A percentile compares a stretch with the other conserved stretches of the same genome.
These are phyloP conservation scores for Tenthredo notha DNA, from an alignment of 2,888 invertebrate species.

Conservation along the genomic window DNA sequence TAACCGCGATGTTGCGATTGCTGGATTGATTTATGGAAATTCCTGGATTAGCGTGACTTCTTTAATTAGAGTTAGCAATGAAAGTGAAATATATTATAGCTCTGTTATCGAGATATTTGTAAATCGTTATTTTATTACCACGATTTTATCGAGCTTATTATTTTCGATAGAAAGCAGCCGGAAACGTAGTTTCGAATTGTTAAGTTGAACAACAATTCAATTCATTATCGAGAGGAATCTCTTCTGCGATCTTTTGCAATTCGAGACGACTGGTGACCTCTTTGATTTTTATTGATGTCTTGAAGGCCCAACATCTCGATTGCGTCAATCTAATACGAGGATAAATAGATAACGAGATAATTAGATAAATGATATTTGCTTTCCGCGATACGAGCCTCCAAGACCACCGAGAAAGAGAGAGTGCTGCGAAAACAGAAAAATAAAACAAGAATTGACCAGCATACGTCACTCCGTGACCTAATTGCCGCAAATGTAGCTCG, in stretches of 20 bases:
- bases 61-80: not conserved
- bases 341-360: constrained; percentile 27
- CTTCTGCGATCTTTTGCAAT: not conserved
- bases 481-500: constrained; percentile 3
- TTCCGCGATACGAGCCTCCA: not conserved
- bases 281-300: not conserved
- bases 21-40: no score
- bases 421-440: constrained; percentile 7
- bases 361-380: constrained; percentile 13
- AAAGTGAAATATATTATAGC: not conserved
- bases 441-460: not conserved
- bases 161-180: not conserved
- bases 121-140: not conserved
- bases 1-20: not conserved
- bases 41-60: not conserved
- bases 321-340: not conserved
- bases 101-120: not conserved
- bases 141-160: not conserved
- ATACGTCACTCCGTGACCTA: constrained; percentile 33
- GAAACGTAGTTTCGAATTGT: not conserved
- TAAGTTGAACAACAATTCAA: not conserved
- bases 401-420: not conserved
- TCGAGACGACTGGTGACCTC: not conserved
- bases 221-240: not conserved
- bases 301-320: not conserved